A percentile compares a stretch with the other conserved stretches of the same genome.
phyloP scores from a whole-genome alignment of 2,888 invertebrate genomes.

The Tachina grossa region DNA sequence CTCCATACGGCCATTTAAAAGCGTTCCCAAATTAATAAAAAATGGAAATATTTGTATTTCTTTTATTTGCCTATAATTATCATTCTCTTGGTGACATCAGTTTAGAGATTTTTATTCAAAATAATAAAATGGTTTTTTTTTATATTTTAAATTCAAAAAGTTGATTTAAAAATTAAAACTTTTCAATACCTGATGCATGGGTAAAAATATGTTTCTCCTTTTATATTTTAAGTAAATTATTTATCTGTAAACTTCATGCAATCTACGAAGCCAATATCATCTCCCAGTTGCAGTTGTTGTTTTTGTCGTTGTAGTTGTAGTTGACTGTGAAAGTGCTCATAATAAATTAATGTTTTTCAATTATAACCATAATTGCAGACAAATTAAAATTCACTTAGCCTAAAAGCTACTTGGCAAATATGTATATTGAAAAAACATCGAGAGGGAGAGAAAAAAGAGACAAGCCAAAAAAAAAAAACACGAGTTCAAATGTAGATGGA shows the following conservation, averaged over 20 bases:
- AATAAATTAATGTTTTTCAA: conserved; percentile 72
- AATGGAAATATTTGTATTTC: no score
- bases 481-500: conserved; percentile 25
- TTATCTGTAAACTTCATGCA: background rate
- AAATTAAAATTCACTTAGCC: conserved; percentile 71
- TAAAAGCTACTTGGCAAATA: conserved; percentile 69
- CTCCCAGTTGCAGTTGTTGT: background rate
- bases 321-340: conserved; percentile 64
- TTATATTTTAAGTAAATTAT: background rate
- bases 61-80: no score
- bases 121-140: no score
- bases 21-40: no score
- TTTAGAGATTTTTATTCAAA: no score
- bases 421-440: background rate
- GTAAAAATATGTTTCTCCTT: no score
- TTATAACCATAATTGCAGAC: conserved; percentile 69
- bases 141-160: no score
- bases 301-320: conserved; percentile 3
- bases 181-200: background rate
- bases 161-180: no score
- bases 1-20: no score
- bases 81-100: no score
- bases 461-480: conserved; percentile 1
- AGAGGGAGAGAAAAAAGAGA: conserved; percentile 24
- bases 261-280: background rate